Conservation (phyloP, 2,797 vertebrate genomes). For the Manis crassicaudata region DNA sequence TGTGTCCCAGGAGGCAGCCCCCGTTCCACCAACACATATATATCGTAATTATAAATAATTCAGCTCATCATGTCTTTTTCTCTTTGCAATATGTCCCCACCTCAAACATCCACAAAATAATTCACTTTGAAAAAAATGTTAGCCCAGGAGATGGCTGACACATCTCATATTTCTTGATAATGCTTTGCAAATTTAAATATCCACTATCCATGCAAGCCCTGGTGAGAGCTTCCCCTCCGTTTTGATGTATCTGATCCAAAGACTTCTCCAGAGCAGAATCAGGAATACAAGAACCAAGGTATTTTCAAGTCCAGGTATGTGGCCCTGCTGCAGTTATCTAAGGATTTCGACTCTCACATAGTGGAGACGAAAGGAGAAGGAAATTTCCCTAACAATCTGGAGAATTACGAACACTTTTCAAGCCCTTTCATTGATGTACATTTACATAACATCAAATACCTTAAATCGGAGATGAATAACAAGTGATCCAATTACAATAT, state of each 20-base stretch:
- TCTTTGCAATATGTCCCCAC: slow-evolving; percentile 6
- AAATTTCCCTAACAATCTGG: not conserved
- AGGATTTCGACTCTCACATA: not conserved
- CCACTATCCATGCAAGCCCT: not conserved
- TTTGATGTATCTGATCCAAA: not conserved
- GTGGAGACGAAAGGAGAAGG: not conserved
- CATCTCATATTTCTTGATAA: not conserved
- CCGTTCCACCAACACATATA: slow-evolving; percentile 36
- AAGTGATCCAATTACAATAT: not conserved
- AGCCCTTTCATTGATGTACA: not conserved
- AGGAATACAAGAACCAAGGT: not conserved
- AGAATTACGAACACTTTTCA: not conserved
- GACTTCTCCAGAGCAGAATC: not conserved
- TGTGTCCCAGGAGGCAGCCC: slow-evolving; percentile 64
- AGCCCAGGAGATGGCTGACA: slow-evolving; percentile 32
- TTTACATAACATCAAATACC: not conserved
- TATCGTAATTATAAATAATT: slow-evolving; percentile 77
- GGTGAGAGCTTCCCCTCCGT: not conserved
- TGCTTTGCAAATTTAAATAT: slow-evolving; percentile 52
- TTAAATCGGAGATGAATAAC: not conserved
- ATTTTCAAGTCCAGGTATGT: not conserved
- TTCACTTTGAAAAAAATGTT: slow-evolving; percentile 63
- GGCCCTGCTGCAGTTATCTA: not conserved
- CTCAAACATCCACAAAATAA: slow-evolving; percentile 58
- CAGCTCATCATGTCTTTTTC: slow-evolving; percentile 43